These are phyloP conservation scores for Morus bassanus DNA, from an alignment of 2,797 vertebrate genomes.

Conservation along the genomic window DNA sequence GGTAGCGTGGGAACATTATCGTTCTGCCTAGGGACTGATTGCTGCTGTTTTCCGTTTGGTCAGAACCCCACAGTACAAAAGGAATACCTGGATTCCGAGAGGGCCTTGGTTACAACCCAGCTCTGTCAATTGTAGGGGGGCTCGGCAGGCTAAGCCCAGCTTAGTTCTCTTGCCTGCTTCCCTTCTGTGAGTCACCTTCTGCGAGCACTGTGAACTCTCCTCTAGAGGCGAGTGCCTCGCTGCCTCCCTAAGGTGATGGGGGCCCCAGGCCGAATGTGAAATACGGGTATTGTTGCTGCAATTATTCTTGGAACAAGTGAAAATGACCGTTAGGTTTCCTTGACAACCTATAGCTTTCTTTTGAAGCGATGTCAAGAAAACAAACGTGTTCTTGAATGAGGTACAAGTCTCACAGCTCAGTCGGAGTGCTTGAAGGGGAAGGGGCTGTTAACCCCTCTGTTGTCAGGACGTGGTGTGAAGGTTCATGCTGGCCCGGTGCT, in stretches of 20 bases:
- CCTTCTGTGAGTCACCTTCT: background rate
- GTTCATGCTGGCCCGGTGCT: accelerated
- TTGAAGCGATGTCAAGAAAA: background rate
- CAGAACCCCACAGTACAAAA: accelerated
- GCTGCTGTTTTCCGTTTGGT: background rate
- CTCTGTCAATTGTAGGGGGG: background rate
- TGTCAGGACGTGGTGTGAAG: accelerated
- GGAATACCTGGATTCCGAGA: accelerated
- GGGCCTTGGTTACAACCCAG: background rate
- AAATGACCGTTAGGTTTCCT: background rate
- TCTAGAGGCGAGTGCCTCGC: background rate
- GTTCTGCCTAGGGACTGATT: accelerated
- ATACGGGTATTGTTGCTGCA: background rate
- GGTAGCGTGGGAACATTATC: accelerated
- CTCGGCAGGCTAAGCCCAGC: background rate
- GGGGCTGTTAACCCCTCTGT: background rate
- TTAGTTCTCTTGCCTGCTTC: background rate
- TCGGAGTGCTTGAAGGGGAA: background rate
- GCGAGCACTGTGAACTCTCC: accelerated
- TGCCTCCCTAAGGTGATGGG: background rate
- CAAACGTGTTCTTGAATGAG: background rate
- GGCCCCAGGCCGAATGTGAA: background rate
- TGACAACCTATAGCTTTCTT: background rate
- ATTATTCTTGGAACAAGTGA: background rate
- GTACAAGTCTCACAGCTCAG: background rate